Evolutionary conservation across 53 echinoderm and acorn worm genomes (phyloP), one percentile per base, ranked within the genome.

Genomic region (Paracentrotus lividus): DNA sequence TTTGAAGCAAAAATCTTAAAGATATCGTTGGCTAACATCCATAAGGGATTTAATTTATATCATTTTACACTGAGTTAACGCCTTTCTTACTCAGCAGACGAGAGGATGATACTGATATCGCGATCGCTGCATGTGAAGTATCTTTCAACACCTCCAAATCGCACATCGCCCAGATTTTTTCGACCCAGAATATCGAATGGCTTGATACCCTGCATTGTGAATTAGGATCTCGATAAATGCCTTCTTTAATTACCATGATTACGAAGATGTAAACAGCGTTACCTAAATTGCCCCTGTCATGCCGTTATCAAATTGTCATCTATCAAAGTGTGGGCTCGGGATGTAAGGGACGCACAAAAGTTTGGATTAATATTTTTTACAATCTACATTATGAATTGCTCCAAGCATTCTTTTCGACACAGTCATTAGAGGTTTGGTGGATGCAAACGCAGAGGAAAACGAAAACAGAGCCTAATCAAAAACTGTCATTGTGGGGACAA

Each of bases 141-240:
- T 72, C 72, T 72, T 40, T 72, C 40, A 72, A 40, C 72, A 5
- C 72, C 36, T 72, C 1, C n/a, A n/a, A n/a, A n/a, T 72, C 36
- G 21, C 72, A 18, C 40, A 40, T 72, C 72, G 40, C 72, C 64
- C 18, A 36, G 72, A 72, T 38, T 26, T n/a, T n/a, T n/a, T 72
- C 72, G 72, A 40, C 40, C 38, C 15, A n/a, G 32, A 69, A 53
- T 55, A 51, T 49, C 49, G n/a, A 4, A 42, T 81, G 8, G 52
- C 49, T 32, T n/a, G 31, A 24, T 49, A 32, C 24, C 15, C 18
- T 56, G 27, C 53, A 12, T 15, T 18, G 14, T 85, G 86, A 51
- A 51, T 85, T 56, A 51, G 56, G 15, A 51, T 85, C 86, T 85
- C 86, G 52, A 53, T 56, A 31, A 51, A 51, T 85, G 52, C 52